Conservation (phyloP, 2,888 invertebrate genomes). For the Didymodactylos carnosus region DNA sequence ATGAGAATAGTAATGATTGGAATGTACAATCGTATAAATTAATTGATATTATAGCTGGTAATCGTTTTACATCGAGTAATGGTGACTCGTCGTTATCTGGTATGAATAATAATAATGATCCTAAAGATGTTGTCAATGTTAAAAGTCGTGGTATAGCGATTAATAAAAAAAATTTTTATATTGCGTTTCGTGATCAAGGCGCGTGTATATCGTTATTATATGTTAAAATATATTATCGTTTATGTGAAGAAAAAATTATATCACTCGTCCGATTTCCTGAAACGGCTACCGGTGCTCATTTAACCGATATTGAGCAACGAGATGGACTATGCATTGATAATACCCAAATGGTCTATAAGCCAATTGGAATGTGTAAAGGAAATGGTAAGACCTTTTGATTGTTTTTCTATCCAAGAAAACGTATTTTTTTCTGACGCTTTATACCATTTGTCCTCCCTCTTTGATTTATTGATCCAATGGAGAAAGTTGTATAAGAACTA, state of each 20-base stretch:
- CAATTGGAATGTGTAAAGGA: slow-evolving; percentile 7
- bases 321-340: slow-evolving; percentile 2
- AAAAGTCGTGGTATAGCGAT: not conserved
- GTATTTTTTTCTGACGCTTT: no score
- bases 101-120: not conserved
- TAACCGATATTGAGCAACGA: slow-evolving; percentile 6
- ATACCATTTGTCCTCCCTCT: no score
- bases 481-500: no score
- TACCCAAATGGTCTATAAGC: not conserved
- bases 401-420: not conserved
- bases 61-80: slow-evolving; percentile 6
- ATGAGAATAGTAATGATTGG: not conserved
- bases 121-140: slow-evolving; percentile 2
- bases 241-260: not conserved
- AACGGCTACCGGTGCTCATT: slow-evolving; percentile 8
- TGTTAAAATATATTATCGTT: not conserved
- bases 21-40: not conserved
- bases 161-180: slow-evolving; percentile 2
- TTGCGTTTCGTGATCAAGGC: slow-evolving; percentile 12
- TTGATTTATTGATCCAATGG: no score
- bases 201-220: slow-evolving; percentile 10
- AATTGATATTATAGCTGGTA: not conserved
- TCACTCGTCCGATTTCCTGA: slow-evolving; percentile 1
- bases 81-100: not conserved
- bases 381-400: not conserved